Percentiles rank a stretch among this genome's conserved stretches.
Conservation (phyloP, 2,888 invertebrate genomes). For the Pseudococcus longispinus region DNA sequence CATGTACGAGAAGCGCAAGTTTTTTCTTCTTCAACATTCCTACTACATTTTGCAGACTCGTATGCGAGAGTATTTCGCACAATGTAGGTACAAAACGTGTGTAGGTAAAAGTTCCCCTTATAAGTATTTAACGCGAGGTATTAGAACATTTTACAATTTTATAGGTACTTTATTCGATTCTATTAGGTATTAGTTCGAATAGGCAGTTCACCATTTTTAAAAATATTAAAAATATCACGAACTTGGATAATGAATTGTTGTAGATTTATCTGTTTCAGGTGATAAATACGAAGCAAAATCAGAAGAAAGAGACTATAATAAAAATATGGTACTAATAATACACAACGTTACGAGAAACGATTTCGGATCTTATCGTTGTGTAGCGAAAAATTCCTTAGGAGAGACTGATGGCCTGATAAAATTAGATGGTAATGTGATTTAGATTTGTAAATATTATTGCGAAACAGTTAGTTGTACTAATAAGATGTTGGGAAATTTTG, state of each 20-base stretch:
- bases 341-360: constrained; percentile 78
- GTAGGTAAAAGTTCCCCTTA: too few species aligned
- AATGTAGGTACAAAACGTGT: too few species aligned
- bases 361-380: constrained; percentile 88
- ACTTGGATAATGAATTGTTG: constrained; percentile 50
- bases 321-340: constrained; percentile 90
- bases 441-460: too few species aligned
- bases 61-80: background rate
- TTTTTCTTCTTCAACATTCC: background rate
- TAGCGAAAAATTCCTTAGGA: constrained; percentile 89
- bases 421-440: constrained; percentile 75
- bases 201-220: background rate
- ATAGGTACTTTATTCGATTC: background rate
- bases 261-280: constrained; percentile 68
- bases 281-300: constrained; percentile 87
- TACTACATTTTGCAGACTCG: background rate
- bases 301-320: constrained; percentile 84
- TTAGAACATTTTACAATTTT: too few species aligned
- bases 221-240: constrained; percentile 20
- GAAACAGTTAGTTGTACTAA: background rate
- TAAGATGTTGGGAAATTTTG: background rate
- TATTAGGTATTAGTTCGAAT: background rate
- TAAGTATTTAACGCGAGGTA: too few species aligned
- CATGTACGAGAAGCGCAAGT: background rate
- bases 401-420: constrained; percentile 90